Evolutionary conservation across 2,797 vertebrate species (phyloP).

Genomic region (Pseudochromis fuscus): DNA sequence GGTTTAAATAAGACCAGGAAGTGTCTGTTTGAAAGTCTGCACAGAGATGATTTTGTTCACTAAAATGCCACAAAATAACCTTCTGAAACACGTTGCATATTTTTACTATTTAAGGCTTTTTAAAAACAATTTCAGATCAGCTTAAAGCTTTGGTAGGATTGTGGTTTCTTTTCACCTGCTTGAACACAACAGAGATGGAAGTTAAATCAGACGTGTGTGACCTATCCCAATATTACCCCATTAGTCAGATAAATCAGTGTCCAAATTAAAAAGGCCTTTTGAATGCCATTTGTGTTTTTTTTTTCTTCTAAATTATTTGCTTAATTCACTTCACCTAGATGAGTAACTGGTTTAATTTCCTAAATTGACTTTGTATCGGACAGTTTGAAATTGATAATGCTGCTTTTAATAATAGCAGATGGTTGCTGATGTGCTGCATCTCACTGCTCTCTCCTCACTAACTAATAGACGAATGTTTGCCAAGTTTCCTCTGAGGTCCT

Average conservation of each 20-base stretch:
- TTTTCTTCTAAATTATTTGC: neutral
- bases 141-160: neutral
- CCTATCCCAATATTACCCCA: neutral
- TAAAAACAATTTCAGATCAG: too few species aligned
- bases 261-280: neutral
- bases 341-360: conserved; percentile 3
- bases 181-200: neutral
- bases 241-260: neutral
- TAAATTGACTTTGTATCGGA: neutral
- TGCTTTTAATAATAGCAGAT: neutral
- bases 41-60: too few species aligned
- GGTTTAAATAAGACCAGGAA: too few species aligned
- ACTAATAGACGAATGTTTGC: neutral
- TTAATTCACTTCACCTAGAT: conserved; percentile 1
- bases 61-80: too few species aligned
- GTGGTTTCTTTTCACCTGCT: neutral
- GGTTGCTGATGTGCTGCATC: neutral
- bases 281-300: neutral
- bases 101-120: too few species aligned
- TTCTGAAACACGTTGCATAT: too few species aligned
- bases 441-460: neutral
- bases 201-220: neutral
- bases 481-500: conserved; percentile 3
- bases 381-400: neutral
- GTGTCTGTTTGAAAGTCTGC: too few species aligned